A percentile compares a stretch with the other conserved stretches of the same genome.
Evolutionary conservation across 2,797 vertebrate genomes (phyloP).

Genomic region (Micropoecilia bifurca): DNA sequence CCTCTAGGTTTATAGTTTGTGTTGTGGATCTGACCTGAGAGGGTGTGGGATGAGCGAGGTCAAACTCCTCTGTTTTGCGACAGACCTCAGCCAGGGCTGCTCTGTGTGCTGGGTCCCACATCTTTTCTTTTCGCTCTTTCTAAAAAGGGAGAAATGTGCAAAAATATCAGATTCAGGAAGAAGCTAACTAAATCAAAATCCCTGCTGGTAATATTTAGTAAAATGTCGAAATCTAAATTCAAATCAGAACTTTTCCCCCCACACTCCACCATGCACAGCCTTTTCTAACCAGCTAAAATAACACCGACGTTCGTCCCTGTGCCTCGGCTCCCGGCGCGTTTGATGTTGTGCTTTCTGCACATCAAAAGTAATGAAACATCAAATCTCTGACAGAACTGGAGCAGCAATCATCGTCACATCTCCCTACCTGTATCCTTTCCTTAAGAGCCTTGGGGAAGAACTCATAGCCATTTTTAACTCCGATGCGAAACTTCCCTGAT

Average conservation of each 20-base stretch:
- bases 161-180: not conserved
- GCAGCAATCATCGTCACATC: conserved; percentile 27
- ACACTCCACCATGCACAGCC: not conserved
- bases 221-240: not conserved
- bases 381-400: conserved; percentile 2
- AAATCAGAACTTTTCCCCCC: not conserved
- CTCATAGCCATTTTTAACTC: conserved; percentile 98
- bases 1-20: not conserved
- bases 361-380: conserved; percentile 1
- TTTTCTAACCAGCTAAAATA: not conserved
- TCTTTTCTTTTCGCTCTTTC: conserved; percentile 98
- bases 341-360: not conserved
- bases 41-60: conserved; percentile 84
- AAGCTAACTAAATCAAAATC: not conserved
- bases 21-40: conserved; percentile 84
- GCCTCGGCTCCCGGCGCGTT: not conserved
- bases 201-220: not conserved
- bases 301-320: not conserved
- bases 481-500: conserved; percentile 93
- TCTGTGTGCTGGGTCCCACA: conserved; percentile 95
- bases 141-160: conserved; percentile 55
- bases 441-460: conserved; percentile 98
- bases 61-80: conserved; percentile 93
- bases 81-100: conserved; percentile 91
- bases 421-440: conserved; percentile 93